These are phyloP conservation scores for Asobara japonica DNA, from an alignment of 1,140 invertebrate genomes.

Conservation along the genomic window DNA sequence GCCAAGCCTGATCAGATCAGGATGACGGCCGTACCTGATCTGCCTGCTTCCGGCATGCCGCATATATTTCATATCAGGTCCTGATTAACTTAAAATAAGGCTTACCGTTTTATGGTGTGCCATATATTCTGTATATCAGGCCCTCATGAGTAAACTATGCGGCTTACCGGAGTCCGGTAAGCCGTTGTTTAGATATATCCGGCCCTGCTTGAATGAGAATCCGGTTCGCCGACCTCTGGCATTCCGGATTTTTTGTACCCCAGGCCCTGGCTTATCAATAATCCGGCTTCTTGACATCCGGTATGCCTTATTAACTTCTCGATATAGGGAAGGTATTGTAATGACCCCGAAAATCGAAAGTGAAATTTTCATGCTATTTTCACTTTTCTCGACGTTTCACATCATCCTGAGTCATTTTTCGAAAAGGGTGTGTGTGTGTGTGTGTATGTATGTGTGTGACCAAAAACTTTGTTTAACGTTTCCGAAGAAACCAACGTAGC, in stretches of 20 bases:
- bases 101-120: neutral
- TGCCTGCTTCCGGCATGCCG: neutral
- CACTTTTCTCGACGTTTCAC: too few species aligned
- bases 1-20: neutral
- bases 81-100: neutral
- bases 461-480: too few species aligned
- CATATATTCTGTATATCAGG: neutral
- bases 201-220: neutral
- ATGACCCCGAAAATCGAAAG: too few species aligned
- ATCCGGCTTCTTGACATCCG: neutral
- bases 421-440: too few species aligned
- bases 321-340: too few species aligned
- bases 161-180: neutral
- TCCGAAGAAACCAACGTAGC: too few species aligned
- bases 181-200: neutral
- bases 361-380: too few species aligned
- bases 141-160: neutral
- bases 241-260: neutral
- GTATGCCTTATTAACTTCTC: too few species aligned
- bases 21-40: neutral
- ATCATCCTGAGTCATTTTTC: too few species aligned
- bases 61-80: neutral
- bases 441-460: too few species aligned
- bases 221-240: neutral
- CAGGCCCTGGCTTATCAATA: neutral